Percentiles rank a stretch among this genome's conserved stretches.
phyloP scores from a whole-genome alignment of 2,113 vertebrate species.

The Cavia porcellus region DNA sequence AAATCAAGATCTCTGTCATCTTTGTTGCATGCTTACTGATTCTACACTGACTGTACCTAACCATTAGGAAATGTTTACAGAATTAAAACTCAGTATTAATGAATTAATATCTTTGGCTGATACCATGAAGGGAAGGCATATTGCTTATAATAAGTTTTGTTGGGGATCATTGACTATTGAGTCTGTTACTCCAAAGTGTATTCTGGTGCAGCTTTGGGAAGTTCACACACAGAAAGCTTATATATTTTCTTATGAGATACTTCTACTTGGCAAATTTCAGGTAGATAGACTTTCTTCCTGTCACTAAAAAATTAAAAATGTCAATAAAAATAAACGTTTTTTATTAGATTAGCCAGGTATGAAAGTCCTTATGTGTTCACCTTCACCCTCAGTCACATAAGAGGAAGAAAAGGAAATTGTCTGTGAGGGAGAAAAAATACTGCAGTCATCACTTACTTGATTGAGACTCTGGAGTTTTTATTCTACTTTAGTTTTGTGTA shows the following conservation, averaged over 20 bases:
- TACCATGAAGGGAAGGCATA: neutral
- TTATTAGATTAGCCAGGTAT: neutral
- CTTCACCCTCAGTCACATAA: neutral
- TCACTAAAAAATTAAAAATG: neutral
- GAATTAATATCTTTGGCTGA: neutral
- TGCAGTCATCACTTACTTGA: neutral
- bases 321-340: neutral
- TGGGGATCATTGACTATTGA: neutral
- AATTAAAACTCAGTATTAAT: slow-evolving; percentile 32
- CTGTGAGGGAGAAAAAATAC: neutral
- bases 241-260: neutral
- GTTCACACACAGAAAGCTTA: neutral
- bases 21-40: neutral
- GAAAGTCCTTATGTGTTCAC: neutral
- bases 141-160: slow-evolving; percentile 32
- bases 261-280: neutral
- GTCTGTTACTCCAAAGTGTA: neutral
- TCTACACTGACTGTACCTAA: neutral
- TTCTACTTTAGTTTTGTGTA: slow-evolving; percentile 5
- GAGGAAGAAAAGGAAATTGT: slow-evolving; percentile 5
- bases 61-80: neutral
- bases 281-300: neutral
- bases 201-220: neutral
- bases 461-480: slow-evolving; percentile 16
- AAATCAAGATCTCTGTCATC: neutral